Base-by-base conservation (phyloP, 2,888 invertebrate genomes). In the Cotesia congregata region DNA sequence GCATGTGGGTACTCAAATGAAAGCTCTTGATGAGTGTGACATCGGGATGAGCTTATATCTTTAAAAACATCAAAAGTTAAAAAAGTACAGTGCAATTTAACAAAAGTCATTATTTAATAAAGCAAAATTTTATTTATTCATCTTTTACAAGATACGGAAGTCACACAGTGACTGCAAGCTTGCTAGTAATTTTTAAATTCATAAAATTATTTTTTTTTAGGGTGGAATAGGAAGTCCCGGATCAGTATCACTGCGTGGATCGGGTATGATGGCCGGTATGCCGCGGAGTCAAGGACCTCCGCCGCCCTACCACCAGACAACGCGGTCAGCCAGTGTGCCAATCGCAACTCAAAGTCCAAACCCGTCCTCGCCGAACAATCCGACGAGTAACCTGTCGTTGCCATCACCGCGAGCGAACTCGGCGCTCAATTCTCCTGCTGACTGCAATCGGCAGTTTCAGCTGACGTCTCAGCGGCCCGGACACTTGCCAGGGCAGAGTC, bases 231-330 rank as follows among this genome's bases (percentile, higher is more conserved):
- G 86, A 68, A 87, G 86, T 80, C 87, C 85, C 7, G 86, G 85
- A 61, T 83, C 84, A 71, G 86, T 80, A 79, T 88, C 87, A 50
- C 81, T 86, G 79, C 80, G 87, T 75, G 88, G 88, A 59, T 83
- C 88, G 61, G 86, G 88, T 61, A 83, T 89, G 81, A 85, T 88
- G 38, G 87, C 89, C 67, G 86, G 86, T 41, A 90, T 91, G 75
- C 90, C 92, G 60, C 88, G 92, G 76, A 90, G 92, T 82, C 94
- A 94, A 89, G 94, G 94, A 5, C 95, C 95, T n/a, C 95, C 95
- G 20, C 95, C 95, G 12, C 94, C 94, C 61, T 94, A 94, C 89
- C 94, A 94, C 88, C 94, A 93, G 86, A 93, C 94, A 38, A 93
- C 93, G 76, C 91, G 94, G 78, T 94, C 94, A 75, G 94, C 94